phyloP scores from a whole-genome alignment of 2,888 invertebrate species.

The Eristalis arbustorum region DNA sequence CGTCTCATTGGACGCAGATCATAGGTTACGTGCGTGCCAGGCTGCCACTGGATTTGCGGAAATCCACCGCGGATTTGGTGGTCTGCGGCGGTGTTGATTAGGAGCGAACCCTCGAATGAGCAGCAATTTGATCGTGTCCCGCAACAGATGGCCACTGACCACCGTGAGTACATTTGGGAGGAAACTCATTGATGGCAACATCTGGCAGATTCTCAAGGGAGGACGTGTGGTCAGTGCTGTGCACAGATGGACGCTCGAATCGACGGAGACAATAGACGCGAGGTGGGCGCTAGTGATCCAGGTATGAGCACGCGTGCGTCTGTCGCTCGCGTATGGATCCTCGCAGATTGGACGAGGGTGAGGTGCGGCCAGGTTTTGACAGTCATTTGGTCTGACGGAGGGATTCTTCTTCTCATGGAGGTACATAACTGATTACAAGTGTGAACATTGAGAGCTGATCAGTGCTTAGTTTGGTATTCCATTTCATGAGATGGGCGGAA shows the following conservation, averaged over 20 bases:
- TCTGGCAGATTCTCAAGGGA: constrained; percentile 40
- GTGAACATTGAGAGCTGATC: too few species aligned
- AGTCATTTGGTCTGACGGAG: too few species aligned
- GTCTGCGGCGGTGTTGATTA: constrained; percentile 29
- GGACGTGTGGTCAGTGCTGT: constrained; percentile 39
- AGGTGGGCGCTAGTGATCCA: background rate
- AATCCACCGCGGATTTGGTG: constrained; percentile 15
- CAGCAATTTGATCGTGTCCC: constrained; percentile 19
- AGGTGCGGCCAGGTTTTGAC: background rate
- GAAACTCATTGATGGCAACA: constrained; percentile 53
- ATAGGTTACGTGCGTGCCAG: constrained; percentile 65
- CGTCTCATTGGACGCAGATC: constrained; percentile 64
- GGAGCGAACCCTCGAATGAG: constrained; percentile 39
- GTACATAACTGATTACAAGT: too few species aligned
- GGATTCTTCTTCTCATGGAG: too few species aligned
- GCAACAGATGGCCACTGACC: constrained; percentile 58
- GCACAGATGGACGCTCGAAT: constrained; percentile 19
- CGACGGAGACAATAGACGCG: background rate
- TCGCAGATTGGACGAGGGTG: background rate
- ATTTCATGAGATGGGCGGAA: too few species aligned
- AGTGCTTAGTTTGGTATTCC: too few species aligned
- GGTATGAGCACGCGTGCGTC: background rate
- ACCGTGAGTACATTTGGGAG: constrained; percentile 25
- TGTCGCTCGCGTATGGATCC: background rate
- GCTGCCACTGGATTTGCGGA: constrained; percentile 66